These are phyloP conservation scores for Doryteuthis pealeii DNA, from an alignment of 1,140 invertebrate genomes.

Conservation along the genomic window DNA sequence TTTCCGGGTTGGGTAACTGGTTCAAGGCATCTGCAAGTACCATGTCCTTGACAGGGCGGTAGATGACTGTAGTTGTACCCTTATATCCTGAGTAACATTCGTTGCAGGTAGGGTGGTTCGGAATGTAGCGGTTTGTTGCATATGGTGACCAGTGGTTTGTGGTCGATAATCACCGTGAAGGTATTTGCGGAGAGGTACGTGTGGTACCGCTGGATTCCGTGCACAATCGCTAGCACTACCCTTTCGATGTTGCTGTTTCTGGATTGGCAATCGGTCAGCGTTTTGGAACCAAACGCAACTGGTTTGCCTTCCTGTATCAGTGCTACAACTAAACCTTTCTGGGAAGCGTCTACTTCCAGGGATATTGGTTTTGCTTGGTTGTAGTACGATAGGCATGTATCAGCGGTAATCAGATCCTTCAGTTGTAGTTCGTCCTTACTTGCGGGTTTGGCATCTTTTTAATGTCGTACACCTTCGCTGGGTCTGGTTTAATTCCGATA, in stretches of 20 bases:
- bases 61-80: too few relatives aligned
- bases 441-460: too few relatives aligned
- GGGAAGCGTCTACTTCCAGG: constrained; percentile 27
- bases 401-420: too few relatives aligned
- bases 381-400: constrained; percentile 19
- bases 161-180: constrained; percentile 27
- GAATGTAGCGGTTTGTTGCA: background rate
- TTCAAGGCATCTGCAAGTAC: too few relatives aligned
- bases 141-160: constrained; percentile 21
- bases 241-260: constrained; percentile 62
- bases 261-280: constrained; percentile 53
- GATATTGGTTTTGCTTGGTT: constrained; percentile 8
- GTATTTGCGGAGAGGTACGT: constrained; percentile 53
- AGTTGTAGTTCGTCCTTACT: too few relatives aligned
- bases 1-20: constrained; percentile 1
- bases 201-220: constrained; percentile 56
- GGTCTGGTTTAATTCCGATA: too few relatives aligned
- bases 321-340: constrained; percentile 56
- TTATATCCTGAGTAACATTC: too few relatives aligned
- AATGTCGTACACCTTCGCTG: too few relatives aligned
- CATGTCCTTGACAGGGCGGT: too few relatives aligned
- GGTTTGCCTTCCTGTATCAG: constrained; percentile 57
- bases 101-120: too few relatives aligned
- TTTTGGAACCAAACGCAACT: constrained; percentile 45
- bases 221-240: constrained; percentile 61